Conservation (phyloP, 2,888 invertebrate genomes). For the Onchidella celtica region DNA sequence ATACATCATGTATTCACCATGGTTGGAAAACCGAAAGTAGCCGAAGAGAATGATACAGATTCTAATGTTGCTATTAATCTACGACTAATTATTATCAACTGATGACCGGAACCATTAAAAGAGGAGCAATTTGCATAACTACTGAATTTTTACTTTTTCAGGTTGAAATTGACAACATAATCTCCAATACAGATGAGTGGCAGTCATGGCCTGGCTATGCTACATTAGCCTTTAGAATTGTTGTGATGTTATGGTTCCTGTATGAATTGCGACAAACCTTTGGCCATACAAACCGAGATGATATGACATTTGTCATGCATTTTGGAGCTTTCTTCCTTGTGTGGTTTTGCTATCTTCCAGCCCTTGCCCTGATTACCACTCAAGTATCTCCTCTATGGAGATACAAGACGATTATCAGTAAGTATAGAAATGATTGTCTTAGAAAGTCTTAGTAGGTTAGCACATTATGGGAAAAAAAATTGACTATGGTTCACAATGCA, state of each 20-base stretch:
- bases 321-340: slow-evolving; percentile 98
- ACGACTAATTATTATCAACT: no score
- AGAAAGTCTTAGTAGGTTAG: no score
- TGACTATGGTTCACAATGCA: no score
- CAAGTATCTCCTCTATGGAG: slow-evolving; percentile 97
- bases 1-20: no score
- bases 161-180: slow-evolving; percentile 97
- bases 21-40: no score
- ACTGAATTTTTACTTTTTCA: slow-evolving; percentile 80
- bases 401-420: slow-evolving; percentile 94
- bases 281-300: slow-evolving; percentile 87
- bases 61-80: no score
- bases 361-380: slow-evolving; percentile 94
- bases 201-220: slow-evolving; percentile 99
- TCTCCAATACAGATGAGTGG: slow-evolving; percentile 97
- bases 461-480: no score
- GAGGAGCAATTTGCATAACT: no score
- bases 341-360: slow-evolving; percentile 98
- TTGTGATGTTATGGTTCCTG: slow-evolving; percentile 94
- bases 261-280: slow-evolving; percentile 87
- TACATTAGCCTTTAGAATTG: slow-evolving; percentile 90
- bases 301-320: slow-evolving; percentile 95
- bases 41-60: no score
- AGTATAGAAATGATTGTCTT: no score
- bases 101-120: no score